Conservation (phyloP, 2,797 vertebrate genomes). For the Echiichthys vipera region DNA sequence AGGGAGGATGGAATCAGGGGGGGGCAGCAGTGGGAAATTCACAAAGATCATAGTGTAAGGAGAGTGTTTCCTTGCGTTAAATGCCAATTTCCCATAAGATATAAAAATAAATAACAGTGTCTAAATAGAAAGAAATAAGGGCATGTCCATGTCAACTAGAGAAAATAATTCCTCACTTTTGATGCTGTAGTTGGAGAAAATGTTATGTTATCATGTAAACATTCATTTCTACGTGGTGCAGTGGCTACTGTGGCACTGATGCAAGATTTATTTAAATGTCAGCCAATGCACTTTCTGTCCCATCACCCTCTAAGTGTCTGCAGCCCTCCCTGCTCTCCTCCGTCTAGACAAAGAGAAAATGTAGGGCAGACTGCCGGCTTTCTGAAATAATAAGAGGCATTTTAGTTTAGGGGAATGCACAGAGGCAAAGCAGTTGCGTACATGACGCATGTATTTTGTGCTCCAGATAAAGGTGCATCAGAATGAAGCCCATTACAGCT, state of each 20-base stretch:
- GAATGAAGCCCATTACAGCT: background rate
- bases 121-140: background rate
- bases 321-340: conserved; percentile 20
- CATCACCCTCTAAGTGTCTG: conserved; percentile 8
- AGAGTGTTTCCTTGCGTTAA: background rate
- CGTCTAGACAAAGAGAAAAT: conserved; percentile 57
- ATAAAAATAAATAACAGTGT: too few relatives aligned
- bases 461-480: background rate
- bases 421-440: conserved; percentile 8
- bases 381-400: conserved; percentile 37
- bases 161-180: background rate
- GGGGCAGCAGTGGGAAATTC: too few relatives aligned
- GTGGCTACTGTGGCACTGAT: conserved; percentile 7
- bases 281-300: conserved; percentile 21
- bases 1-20: background rate
- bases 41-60: background rate
- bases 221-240: background rate
- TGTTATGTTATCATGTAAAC: background rate
- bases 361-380: conserved; percentile 50
- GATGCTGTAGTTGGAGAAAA: background rate
- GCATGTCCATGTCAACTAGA: background rate
- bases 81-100: background rate
- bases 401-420: conserved; percentile 21
- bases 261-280: conserved; percentile 30
- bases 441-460: background rate